Conservation (phyloP, 2,797 vertebrate species). For the Phataginus tricuspis region DNA sequence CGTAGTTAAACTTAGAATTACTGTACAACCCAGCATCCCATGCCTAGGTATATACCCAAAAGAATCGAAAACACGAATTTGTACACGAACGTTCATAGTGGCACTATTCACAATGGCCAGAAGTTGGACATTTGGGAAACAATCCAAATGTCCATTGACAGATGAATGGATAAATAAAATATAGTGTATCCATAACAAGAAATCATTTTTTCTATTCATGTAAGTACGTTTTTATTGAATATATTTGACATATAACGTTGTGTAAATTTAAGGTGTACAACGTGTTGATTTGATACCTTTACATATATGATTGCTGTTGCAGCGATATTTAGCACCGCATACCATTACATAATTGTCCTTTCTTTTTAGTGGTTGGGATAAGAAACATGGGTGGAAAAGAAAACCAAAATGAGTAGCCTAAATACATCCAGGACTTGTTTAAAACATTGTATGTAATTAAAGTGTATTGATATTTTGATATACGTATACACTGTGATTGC, state of each 20-base stretch:
- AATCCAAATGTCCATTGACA: background rate
- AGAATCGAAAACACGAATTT: background rate
- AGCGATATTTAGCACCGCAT: too few species aligned
- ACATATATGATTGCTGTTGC: too few species aligned
- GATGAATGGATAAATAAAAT: background rate
- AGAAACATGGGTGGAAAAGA: too few species aligned
- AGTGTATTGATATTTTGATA: background rate
- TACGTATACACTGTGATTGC: background rate
- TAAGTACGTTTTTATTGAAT: too few species aligned
- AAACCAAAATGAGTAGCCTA: too few species aligned
- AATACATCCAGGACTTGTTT: too few species aligned
- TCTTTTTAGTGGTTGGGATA: too few species aligned
- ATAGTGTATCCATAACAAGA: background rate
- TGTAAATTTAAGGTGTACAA: too few species aligned
- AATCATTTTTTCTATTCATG: too few species aligned
- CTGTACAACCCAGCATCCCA: background rate
- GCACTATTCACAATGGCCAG: background rate
- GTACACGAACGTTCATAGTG: background rate
- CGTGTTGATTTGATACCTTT: too few species aligned
- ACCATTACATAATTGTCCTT: too few species aligned
- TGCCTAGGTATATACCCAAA: background rate
- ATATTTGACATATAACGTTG: too few species aligned
- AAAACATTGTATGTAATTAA: background rate
- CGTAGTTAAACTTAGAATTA: background rate
- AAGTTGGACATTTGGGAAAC: background rate